phyloP scores from a whole-genome alignment of 2,113 vertebrate species.

The Nesogale talazaci region DNA sequence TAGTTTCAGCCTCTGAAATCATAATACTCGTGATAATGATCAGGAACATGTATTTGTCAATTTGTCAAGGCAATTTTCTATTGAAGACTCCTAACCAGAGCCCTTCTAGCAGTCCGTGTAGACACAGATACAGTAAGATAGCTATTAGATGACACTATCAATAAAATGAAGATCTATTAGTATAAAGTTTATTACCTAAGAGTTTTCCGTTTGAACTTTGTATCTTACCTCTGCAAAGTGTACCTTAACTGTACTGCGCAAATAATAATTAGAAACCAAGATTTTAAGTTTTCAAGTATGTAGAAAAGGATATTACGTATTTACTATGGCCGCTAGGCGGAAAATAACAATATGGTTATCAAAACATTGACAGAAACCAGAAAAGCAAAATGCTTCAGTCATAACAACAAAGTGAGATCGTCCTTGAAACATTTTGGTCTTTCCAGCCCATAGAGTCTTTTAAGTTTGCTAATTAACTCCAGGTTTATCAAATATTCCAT shows the following conservation, averaged over 20 bases:
- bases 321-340: not conserved
- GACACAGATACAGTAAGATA: not conserved
- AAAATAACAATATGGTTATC: not conserved
- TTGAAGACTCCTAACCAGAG: not conserved
- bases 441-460: not conserved
- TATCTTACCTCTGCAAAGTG: conserved; percentile 39
- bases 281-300: not conserved
- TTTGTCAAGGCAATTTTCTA: not conserved
- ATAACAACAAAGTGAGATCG: not conserved
- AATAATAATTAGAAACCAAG: conserved; percentile 28
- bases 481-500: not conserved
- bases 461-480: not conserved
- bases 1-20: not conserved
- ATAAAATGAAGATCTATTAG: not conserved
- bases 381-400: not conserved
- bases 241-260: conserved; percentile 19
- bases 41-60: not conserved
- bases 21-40: not conserved
- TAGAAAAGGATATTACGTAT: not conserved
- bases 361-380: not conserved
- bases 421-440: not conserved
- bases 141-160: not conserved
- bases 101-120: not conserved
- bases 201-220: not conserved
- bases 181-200: conserved; percentile 12